Base-by-base conservation (phyloP, 2,113 vertebrate genomes). In the Shinisaurus crocodilurus region DNA sequence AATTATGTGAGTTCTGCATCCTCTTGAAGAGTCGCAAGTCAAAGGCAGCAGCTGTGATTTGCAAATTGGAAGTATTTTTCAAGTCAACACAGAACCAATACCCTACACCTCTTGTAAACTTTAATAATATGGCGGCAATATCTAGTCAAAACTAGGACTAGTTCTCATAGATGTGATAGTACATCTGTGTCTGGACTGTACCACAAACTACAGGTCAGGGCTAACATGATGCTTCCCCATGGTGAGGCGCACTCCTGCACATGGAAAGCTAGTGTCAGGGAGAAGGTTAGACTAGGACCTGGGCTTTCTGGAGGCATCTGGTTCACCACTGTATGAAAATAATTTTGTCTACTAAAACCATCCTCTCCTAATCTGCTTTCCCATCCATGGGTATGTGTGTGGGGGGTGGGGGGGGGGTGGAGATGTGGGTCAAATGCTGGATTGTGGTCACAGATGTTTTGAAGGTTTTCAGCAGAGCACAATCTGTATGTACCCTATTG, bases 11-110 rank as follows among this genome's bases (percentile, higher is more conserved):
- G 84, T 86, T 90, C 80, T 90, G 89, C 72, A 79, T 57, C 63
- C 45, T 90, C 60, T 69, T 69, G 74, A 77, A 80, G 34, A 80
- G 76, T 80, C 27, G 32, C 57, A 84, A 85, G 69, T 85, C 82
- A 84, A 89, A 89, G 57, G 57, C 74, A 90, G 89, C 89, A 90
- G 89, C 95, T 96, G 96, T 86, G 90, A 96, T 93, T 96, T 97
- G 96, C 96, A 95, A 97, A 95, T 13, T 32, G 79, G 75, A 84
- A 77, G 88, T 96, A 96, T 91, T 93, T 90, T 89, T 94, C 90
- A 9, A 85, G 95, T 93, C 94, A 87, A 92, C 45, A 74, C 2
- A 40, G 40, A 96, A 92, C 88, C 95, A 94, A 48, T 45, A 74
- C 32, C 86, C 93, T 89, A 88, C 86, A 81, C 88, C 67, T 74